These are phyloP conservation scores for Sarcophilus harrisii DNA, from an alignment of 2,797 vertebrate genomes.

Conservation along the genomic window DNA sequence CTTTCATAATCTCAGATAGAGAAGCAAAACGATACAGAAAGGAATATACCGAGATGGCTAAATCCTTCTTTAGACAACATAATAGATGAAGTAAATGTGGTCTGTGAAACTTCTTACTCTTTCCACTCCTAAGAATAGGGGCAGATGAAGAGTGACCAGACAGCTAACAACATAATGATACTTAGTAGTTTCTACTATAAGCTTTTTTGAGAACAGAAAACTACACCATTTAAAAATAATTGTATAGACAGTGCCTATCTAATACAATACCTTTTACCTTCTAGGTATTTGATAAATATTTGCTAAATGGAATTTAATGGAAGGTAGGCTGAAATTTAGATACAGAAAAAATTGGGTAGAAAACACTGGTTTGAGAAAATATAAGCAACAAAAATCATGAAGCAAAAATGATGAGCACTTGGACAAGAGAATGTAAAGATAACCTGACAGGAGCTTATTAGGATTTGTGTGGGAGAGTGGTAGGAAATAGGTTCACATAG, in stretches of 20 bases:
- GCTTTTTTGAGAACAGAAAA: background rate
- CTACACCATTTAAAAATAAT: background rate
- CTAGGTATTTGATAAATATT: background rate
- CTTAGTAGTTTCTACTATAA: background rate
- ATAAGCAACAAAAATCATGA: background rate
- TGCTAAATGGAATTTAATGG: background rate
- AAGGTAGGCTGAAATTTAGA: background rate
- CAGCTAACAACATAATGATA: background rate
- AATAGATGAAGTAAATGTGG: background rate
- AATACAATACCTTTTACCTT: background rate
- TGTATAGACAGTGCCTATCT: background rate
- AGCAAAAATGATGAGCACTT: background rate
- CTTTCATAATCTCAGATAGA: background rate
- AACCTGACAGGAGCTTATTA: background rate
- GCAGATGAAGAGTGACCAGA: background rate
- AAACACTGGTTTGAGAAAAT: background rate
- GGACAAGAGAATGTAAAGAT: background rate
- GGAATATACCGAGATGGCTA: background rate
- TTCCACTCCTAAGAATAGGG: background rate
- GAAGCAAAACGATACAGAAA: background rate
- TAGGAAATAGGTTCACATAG: background rate
- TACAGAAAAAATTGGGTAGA: background rate
- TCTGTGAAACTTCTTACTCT: background rate
- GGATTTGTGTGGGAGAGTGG: background rate
- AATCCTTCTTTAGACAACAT: background rate